phyloP scores from a whole-genome alignment of 2,888 invertebrate genomes.

The Hypomecis punctinalis region DNA sequence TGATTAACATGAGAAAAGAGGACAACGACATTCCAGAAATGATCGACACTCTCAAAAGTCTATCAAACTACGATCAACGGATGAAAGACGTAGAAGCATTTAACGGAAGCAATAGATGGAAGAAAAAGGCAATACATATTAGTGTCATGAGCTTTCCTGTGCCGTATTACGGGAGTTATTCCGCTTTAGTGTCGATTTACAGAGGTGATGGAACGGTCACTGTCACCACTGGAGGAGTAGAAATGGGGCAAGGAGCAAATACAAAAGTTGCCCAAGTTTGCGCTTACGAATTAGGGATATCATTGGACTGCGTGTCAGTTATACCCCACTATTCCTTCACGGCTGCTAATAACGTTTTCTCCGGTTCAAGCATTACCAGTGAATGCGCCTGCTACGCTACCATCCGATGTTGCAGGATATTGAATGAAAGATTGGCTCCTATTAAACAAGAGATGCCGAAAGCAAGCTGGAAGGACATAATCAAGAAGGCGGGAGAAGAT shows the following conservation, averaged over 20 bases:
- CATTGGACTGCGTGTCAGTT: conserved; percentile 85
- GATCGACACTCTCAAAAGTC: conserved; percentile 81
- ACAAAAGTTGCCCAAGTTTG: conserved; percentile 92
- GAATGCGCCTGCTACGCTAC: conserved; percentile 85
- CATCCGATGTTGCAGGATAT: conserved; percentile 85
- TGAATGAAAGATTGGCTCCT: conserved; percentile 85
- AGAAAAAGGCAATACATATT: conserved; percentile 88
- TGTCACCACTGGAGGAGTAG: conserved; percentile 88
- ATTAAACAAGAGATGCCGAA: conserved; percentile 75
- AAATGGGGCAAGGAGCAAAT: conserved; percentile 92
- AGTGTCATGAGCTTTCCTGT: conserved; percentile 88
- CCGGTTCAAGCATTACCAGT: conserved; percentile 88
- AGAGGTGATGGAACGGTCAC: conserved; percentile 89
- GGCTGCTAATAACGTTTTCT: conserved; percentile 85
- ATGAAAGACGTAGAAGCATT: conserved; percentile 80
- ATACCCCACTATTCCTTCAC: conserved; percentile 85
- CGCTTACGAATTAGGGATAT: conserved; percentile 89
- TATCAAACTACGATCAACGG: conserved; percentile 83
- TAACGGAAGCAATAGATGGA: conserved; percentile 89
- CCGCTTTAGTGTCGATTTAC: conserved; percentile 87
- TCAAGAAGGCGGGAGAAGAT: conserved; percentile 80
- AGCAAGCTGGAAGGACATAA: conserved; percentile 85
- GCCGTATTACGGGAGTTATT: conserved; percentile 81
- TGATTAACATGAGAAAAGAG: conserved; percentile 80
- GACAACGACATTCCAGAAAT: conserved; percentile 79